Conservation (phyloP, 1,140 invertebrate species). For the Euura saliciscinereae region DNA sequence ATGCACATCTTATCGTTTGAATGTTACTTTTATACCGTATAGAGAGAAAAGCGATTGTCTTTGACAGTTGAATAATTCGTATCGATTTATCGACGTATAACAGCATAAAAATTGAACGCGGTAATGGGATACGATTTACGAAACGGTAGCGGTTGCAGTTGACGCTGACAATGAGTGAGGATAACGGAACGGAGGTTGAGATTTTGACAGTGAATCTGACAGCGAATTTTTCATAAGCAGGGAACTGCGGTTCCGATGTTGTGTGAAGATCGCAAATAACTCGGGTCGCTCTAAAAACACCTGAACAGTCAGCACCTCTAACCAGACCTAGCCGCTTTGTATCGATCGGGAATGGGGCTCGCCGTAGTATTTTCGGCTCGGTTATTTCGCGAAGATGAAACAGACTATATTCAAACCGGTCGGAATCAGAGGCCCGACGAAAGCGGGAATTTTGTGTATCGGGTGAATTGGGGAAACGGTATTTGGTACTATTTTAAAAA, state of each 20-base stretch:
- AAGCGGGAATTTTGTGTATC: not conserved
- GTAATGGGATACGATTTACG: too few species aligned
- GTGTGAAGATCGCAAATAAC: constrained; percentile 32
- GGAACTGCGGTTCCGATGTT: not conserved
- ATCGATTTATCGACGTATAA: too few species aligned
- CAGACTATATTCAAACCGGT: not conserved
- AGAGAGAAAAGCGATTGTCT: too few species aligned
- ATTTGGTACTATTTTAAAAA: not conserved
- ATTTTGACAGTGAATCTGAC: constrained; percentile 8
- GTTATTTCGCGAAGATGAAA: constrained; percentile 34
- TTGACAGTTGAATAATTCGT: too few species aligned
- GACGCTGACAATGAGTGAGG: not conserved
- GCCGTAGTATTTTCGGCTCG: constrained; percentile 41
- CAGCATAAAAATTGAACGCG: too few species aligned
- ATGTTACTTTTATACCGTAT: too few species aligned
- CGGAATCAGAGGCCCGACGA: too few species aligned
- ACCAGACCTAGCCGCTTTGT: constrained; percentile 24
- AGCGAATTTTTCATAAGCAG: not conserved
- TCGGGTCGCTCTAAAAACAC: constrained; percentile 31
- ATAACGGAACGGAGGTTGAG: constrained; percentile 1
- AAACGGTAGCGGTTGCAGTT: constrained; percentile 2
- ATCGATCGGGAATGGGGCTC: constrained; percentile 38
- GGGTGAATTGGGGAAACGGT: constrained; percentile 7
- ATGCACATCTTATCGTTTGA: too few species aligned
- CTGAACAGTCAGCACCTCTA: constrained; percentile 32